Conservation (phyloP, 2,113 vertebrate genomes). For the Otolemur garnettii region DNA sequence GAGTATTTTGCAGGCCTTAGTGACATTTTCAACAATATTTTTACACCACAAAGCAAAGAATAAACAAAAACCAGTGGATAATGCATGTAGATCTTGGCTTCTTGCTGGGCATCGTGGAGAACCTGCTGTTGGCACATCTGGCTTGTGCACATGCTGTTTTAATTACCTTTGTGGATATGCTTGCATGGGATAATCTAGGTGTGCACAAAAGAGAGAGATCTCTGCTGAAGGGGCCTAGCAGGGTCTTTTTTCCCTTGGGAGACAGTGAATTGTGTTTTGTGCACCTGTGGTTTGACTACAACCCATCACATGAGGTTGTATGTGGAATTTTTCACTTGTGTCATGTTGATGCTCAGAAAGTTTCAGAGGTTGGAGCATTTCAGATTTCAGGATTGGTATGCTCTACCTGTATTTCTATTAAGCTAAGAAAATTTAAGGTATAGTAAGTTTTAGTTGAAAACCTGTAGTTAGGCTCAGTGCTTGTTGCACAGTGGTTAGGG, state of each 20-base stretch:
- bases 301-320: background rate
- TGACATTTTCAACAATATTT: background rate
- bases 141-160: background rate
- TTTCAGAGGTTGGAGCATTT: background rate
- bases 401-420: background rate
- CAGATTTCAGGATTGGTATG: background rate
- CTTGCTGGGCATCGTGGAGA: background rate
- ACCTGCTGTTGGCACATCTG: background rate
- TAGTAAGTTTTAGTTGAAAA: slow-evolving; percentile 50
- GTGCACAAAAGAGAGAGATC: background rate
- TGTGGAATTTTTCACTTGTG: background rate
- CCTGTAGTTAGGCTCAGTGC: background rate
- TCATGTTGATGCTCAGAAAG: background rate
- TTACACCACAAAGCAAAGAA: background rate
- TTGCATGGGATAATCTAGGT: background rate
- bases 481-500: too few species aligned
- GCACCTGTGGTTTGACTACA: background rate
- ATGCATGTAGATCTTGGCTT: background rate
- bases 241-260: background rate
- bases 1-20: background rate
- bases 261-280: background rate
- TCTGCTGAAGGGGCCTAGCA: background rate
- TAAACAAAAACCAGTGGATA: background rate
- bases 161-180: background rate
- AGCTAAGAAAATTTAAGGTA: slow-evolving; percentile 2